A percentile compares a stretch with the other conserved stretches of the same genome.
Evolutionary conservation across 2,113 vertebrate species (phyloP).

Genomic region (Lutjanus erythropterus): DNA sequence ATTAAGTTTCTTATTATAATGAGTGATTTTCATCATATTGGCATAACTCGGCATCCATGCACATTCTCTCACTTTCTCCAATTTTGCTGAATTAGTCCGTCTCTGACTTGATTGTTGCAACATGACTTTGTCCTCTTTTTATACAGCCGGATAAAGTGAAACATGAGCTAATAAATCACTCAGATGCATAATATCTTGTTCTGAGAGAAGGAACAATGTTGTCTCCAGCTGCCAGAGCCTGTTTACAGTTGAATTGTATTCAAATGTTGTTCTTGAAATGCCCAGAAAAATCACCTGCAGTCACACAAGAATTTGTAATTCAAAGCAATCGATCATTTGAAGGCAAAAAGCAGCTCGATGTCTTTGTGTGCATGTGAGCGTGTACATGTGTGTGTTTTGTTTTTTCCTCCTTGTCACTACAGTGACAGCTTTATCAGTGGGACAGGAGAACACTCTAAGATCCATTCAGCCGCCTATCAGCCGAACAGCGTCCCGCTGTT

Average conservation of each 20-base stretch:
- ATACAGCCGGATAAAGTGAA: neutral
- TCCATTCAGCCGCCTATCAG: neutral
- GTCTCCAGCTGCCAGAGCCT: conserved; percentile 1
- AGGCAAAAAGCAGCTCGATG: conserved; percentile 9
- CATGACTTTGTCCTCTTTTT: neutral
- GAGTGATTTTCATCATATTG: no score
- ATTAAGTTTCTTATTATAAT: no score
- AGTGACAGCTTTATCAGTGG: conserved; percentile 49
- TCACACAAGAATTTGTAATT: conserved; percentile 66
- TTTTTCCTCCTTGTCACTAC: conserved; percentile 27
- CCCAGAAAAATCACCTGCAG: conserved; percentile 8
- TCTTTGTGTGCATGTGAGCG: neutral
- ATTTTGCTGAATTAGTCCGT: neutral
- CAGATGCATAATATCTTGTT: conserved; percentile 6
- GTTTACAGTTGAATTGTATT: conserved; percentile 55
- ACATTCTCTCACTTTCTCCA: neutral
- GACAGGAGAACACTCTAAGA: neutral
- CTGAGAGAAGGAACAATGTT: neutral
- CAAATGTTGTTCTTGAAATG: conserved; percentile 70
- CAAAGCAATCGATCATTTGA: conserved; percentile 64
- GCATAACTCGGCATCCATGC: no score
- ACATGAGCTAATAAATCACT: conserved; percentile 29
- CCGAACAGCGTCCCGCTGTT: conserved; percentile 21
- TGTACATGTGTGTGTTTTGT: conserved; percentile 2
- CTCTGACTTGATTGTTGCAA: neutral